Evolutionary conservation across 1,140 invertebrate genomes (phyloP).

Genomic region (Drosophila virilis): DNA sequence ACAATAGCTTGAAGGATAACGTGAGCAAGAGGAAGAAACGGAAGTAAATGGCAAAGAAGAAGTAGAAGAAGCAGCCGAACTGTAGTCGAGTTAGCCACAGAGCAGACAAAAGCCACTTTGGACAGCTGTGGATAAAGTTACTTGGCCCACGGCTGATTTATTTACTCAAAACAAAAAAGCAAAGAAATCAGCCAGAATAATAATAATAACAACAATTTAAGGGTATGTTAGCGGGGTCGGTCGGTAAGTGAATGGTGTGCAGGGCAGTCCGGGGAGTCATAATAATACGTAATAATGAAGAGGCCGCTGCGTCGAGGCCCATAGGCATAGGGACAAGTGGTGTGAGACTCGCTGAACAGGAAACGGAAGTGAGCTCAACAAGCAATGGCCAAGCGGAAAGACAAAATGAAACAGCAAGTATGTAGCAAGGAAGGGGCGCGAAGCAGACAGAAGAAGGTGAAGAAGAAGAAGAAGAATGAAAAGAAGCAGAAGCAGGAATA

Average conservation of each 20-base stretch:
- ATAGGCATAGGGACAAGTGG: constrained; percentile 29
- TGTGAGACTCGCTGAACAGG: constrained; percentile 20
- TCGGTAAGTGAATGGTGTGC: not conserved
- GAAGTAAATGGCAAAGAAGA: not conserved
- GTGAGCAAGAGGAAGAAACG: no score
- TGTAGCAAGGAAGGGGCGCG: not conserved
- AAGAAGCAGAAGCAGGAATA: not conserved
- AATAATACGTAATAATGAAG: constrained; percentile 79
- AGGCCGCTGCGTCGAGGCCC: constrained; percentile 36
- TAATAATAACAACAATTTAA: constrained; percentile 23
- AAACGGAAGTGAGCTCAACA: constrained; percentile 73
- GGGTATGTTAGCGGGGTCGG: not conserved
- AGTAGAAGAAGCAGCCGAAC: constrained; percentile 1
- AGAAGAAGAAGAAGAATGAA: not conserved
- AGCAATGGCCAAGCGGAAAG: constrained; percentile 53
- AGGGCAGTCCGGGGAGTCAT: constrained; percentile 39
- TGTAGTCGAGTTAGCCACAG: constrained; percentile 2
- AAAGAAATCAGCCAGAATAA: constrained; percentile 31
- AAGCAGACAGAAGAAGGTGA: not conserved
- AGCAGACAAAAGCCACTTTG: constrained; percentile 44
- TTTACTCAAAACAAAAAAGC: constrained; percentile 76
- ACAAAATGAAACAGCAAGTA: constrained; percentile 26
- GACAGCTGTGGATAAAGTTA: constrained; percentile 70
- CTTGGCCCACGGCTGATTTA: constrained; percentile 75
- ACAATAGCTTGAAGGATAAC: not conserved